These are phyloP conservation scores for Tortrix viridana DNA, from an alignment of 2,888 invertebrate genomes.

Conservation along the genomic window DNA sequence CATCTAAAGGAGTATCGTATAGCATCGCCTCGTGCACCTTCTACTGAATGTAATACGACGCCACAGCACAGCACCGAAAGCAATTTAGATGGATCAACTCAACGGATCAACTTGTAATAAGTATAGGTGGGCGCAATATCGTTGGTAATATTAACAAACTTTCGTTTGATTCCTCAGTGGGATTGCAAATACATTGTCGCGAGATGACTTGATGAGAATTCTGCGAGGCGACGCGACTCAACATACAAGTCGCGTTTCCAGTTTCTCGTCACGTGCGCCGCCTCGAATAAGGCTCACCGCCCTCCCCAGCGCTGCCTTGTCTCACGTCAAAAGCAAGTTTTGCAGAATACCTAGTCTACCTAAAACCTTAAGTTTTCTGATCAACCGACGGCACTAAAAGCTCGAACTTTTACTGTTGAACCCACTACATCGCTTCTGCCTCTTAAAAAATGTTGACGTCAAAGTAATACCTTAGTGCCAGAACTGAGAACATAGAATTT, in stretches of 20 bases:
- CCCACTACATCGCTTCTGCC: not conserved
- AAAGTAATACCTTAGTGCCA: no score
- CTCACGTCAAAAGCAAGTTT: conserved; percentile 67
- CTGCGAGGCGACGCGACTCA: conserved; percentile 58
- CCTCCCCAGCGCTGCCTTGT: conserved; percentile 64
- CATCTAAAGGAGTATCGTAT: not conserved
- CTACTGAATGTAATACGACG: conserved; percentile 14
- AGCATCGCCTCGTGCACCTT: not conserved
- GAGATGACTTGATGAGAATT: conserved; percentile 82
- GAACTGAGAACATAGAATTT: no score
- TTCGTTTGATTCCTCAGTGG: conserved; percentile 77
- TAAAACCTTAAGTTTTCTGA: conserved; percentile 48
- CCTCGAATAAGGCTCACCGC: conserved; percentile 81
- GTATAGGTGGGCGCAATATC: conserved; percentile 36
- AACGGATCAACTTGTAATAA: conserved; percentile 40
- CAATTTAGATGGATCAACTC: conserved; percentile 29
- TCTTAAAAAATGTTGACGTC: not conserved
- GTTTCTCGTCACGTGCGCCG: conserved; percentile 81
- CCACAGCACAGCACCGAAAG: conserved; percentile 21
- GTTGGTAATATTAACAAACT: conserved; percentile 43
- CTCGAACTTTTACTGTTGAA: conserved; percentile 24
- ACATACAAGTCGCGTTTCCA: conserved; percentile 75
- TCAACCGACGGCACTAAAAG: conserved; percentile 20
- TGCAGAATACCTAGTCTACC: conserved; percentile 76
- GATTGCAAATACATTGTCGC: conserved; percentile 80